Conservation (phyloP, 2,888 invertebrate species). For the Ophonus ardosiacus region DNA sequence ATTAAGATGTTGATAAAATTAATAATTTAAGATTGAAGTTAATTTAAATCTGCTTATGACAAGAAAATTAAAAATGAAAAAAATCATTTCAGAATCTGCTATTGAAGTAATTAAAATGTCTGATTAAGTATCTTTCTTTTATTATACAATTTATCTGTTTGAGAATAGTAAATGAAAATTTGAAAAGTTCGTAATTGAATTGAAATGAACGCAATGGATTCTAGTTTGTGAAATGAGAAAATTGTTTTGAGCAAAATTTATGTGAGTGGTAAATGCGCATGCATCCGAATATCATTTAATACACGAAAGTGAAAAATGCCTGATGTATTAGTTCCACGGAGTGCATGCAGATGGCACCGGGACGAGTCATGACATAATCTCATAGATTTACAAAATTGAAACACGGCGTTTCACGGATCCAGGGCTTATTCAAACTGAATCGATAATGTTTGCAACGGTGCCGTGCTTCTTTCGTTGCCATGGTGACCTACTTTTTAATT, state of each 20-base stretch:
- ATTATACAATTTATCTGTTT: neutral
- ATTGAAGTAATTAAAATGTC: slow-evolving; percentile 35
- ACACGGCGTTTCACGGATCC: slow-evolving; percentile 49
- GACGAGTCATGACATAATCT: slow-evolving; percentile 50
- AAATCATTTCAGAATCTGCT: neutral
- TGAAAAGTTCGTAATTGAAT: neutral
- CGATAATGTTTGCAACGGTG: slow-evolving; percentile 56
- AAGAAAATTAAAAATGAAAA: neutral
- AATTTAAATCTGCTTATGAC: too few species aligned
- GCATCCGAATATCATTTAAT: slow-evolving; percentile 44
- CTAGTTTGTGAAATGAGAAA: slow-evolving; percentile 7
- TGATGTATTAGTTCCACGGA: neutral
- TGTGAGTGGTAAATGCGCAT: neutral
- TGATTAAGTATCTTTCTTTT: slow-evolving; percentile 1
- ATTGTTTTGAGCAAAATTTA: slow-evolving; percentile 26
- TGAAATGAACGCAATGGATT: neutral
- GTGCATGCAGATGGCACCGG: slow-evolving; percentile 33
- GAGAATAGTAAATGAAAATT: slow-evolving; percentile 14
- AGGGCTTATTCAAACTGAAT: slow-evolving; percentile 52
- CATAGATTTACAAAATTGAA: slow-evolving; percentile 59
- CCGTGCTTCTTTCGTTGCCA: slow-evolving; percentile 54
- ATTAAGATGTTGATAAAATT: too few species aligned
- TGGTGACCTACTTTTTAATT: slow-evolving; percentile 51
- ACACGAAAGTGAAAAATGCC: slow-evolving; percentile 43
- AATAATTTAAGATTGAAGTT: too few species aligned